Conservation (phyloP, 2,888 invertebrate species). For the Ichneumoninae sp. region DNA sequence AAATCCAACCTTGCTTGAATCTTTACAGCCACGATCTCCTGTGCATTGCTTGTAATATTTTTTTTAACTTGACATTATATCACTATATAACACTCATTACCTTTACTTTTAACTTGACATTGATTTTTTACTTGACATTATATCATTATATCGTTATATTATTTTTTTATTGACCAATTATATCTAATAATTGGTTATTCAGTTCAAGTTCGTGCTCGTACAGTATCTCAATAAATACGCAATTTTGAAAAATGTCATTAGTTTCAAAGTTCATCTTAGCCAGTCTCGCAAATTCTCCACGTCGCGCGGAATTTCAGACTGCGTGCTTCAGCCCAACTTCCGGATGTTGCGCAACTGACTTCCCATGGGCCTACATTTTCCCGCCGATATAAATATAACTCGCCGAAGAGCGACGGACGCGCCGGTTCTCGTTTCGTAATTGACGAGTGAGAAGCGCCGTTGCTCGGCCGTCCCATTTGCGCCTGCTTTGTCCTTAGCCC, state of each 20-base stretch:
- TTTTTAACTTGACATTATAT: no score
- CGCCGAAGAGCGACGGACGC: conserved; percentile 14
- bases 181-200: no score
- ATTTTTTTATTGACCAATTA: no score
- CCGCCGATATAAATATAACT: conserved; percentile 18
- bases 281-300: background rate
- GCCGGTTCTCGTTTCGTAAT: conserved; percentile 72
- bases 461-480: conserved; percentile 68
- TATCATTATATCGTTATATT: no score
- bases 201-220: no score
- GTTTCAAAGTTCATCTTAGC: background rate
- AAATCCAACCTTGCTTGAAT: no score
- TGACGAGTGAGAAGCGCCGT: conserved; percentile 75
- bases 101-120: no score
- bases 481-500: conserved; percentile 10
- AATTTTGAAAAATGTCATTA: background rate
- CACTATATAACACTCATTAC: no score
- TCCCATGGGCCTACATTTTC: conserved; percentile 57
- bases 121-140: no score
- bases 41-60: no score
- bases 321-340: conserved; percentile 52
- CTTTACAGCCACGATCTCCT: no score
- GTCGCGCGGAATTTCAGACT: conserved; percentile 15
- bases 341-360: conserved; percentile 73
- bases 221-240: no score